Evolutionary conservation across 2,797 vertebrate species (phyloP), one percentile per base, ranked within the genome.

Genomic region (Delichon dasypus): DNA sequence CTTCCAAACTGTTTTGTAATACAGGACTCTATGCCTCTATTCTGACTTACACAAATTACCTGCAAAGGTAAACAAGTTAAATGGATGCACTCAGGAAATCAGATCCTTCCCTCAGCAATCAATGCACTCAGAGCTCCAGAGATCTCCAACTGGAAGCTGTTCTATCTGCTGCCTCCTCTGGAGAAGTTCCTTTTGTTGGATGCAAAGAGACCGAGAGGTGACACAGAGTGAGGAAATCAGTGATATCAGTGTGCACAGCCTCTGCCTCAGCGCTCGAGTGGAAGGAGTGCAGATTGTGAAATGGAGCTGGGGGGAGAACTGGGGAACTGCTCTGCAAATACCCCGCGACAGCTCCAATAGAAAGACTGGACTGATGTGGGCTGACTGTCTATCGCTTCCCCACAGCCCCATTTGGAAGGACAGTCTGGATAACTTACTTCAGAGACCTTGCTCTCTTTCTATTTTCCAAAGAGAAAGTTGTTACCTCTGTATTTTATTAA

Each of bases 221-320:
- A 34, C 10, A 10, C 0, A 6, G 2, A 15, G 38, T 22, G 53
- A 86, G 27, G 29, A 75, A 10, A 6, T 12, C 47, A 51, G 16
- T 0, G 19, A 3, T 7, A 9, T 5, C 44, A 34, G 26, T 32
- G 20, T 10, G 40, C 57, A 19, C 17, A 30, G 40, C 9, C 19
- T 45, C 45, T 51, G 60, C 20, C 71, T 16, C 64, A 11, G 40
- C 32, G 10, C 9, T 7, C 0, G 0, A 66, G 51, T 8, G 25
- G 32, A 58, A 30, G 11, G 53, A 53, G 36, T 9, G 42, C 32
- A 64, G 54, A 17, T 18, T 66, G 55, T n/a, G 21, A 29, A 23
- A 25, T 1, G 3, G 50, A 57, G 27, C 0, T 34, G 29, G 48
- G 30, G 11, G 9, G 17, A 51, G 40, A 25, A 45, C 19, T 3